A percentile compares a stretch with the other conserved stretches of the same genome.
These are phyloP conservation scores for Peromyscus melanophrys DNA, from an alignment of 2,797 vertebrate species.

Conservation along the genomic window DNA sequence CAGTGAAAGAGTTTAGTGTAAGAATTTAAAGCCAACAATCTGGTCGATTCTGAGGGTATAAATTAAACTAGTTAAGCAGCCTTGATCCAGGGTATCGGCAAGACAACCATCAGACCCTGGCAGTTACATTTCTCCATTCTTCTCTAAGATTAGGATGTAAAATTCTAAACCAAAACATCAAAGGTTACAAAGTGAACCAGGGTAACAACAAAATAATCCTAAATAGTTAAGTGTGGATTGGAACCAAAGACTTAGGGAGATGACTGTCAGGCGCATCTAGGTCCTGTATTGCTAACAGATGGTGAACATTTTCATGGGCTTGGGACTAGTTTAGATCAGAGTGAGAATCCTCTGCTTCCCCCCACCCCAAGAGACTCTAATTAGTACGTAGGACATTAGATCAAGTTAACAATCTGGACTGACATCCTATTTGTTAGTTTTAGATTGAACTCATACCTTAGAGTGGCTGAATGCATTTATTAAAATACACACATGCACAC, in stretches of 20 bases:
- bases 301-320: conserved; percentile 79
- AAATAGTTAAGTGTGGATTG: conserved; percentile 76
- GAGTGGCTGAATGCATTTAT: conserved; percentile 70
- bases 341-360: conserved; percentile 72
- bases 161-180: conserved; percentile 70
- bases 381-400: conserved; percentile 83
- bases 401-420: conserved; percentile 74
- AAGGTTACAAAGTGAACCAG: conserved; percentile 51
- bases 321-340: conserved; percentile 82
- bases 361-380: conserved; percentile 73
- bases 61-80: conserved; percentile 84
- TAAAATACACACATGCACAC: conserved; percentile 60
- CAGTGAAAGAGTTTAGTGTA: conserved; percentile 83
- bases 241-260: conserved; percentile 68
- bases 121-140: conserved; percentile 70
- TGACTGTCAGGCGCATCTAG: conserved; percentile 72
- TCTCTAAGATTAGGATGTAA: conserved; percentile 60
- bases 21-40: conserved; percentile 85
- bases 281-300: conserved; percentile 82
- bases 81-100: conserved; percentile 82
- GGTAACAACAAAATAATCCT: conserved; percentile 75
- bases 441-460: conserved; percentile 72
- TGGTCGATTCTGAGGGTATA: conserved; percentile 83
- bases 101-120: conserved; percentile 71
- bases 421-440: conserved; percentile 85